These are phyloP conservation scores for Pachliopta kotzebuea DNA, from an alignment of 2,888 invertebrate species.

Conservation along the genomic window DNA sequence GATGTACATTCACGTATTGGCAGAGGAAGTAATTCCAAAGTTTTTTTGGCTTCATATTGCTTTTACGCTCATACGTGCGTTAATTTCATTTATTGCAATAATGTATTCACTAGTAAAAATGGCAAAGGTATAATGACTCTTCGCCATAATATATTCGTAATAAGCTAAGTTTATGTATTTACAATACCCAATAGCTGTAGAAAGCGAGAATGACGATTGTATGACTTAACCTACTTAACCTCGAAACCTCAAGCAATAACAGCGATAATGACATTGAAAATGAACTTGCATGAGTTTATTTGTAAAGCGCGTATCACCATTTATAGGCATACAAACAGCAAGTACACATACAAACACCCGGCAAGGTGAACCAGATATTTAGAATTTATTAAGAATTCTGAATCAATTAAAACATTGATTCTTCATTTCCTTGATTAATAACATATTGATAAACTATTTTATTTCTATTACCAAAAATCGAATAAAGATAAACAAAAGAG, in stretches of 20 bases:
- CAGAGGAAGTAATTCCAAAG: no score
- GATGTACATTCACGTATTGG: no score
- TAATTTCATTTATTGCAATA: no score
- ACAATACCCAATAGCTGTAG: background rate
- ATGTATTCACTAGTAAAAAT: no score
- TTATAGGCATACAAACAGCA: constrained; percentile 18
- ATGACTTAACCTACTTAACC: constrained; percentile 28
- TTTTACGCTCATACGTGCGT: no score
- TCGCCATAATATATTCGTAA: background rate
- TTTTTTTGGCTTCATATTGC: no score
- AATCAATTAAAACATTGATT: background rate
- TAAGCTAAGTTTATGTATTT: no score
- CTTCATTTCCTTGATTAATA: constrained; percentile 6
- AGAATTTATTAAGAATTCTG: constrained; percentile 3
- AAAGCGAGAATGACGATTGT: constrained; percentile 17
- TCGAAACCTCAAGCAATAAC: constrained; percentile 25
- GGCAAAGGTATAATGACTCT: background rate
- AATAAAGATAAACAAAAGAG: background rate
- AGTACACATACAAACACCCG: background rate
- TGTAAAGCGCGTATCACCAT: constrained; percentile 17
- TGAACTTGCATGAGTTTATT: constrained; percentile 6
- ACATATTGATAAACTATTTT: background rate
- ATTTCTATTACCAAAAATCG: background rate
- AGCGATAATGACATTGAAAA: constrained; percentile 29
- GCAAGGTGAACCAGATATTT: constrained; percentile 15